A percentile compares a stretch with the other conserved stretches of the same genome.
Evolutionary conservation across 53 echinoderm and acorn worm species (phyloP).

Genomic region (Astropecten irregularis): DNA sequence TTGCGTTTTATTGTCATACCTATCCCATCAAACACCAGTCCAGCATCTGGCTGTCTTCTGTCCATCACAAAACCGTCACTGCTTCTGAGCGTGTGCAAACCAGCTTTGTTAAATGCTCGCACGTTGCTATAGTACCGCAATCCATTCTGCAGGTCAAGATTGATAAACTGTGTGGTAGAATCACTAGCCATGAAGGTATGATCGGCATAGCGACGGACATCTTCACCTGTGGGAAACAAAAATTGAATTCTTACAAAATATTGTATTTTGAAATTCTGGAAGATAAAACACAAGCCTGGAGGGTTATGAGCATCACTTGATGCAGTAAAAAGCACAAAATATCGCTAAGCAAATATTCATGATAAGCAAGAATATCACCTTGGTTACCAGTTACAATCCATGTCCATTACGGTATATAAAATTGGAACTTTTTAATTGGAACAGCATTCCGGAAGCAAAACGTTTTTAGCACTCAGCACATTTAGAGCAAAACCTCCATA

Average conservation of each 20-base stretch:
- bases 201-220: conserved; percentile 9
- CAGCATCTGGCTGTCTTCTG: conserved; percentile 10
- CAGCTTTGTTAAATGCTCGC: conserved; percentile 58
- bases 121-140: conserved; percentile 55
- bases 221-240: conserved; percentile 1
- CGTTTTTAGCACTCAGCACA: no score
- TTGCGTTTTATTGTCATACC: conserved; percentile 2
- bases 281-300: no score
- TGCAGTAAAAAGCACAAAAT: no score
- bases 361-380: no score
- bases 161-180: neutral
- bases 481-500: no score
- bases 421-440: no score
- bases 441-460: no score
- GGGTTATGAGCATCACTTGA: no score
- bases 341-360: no score
- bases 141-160: conserved; percentile 22
- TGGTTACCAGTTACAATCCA: no score
- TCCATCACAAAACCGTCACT: conserved; percentile 60
- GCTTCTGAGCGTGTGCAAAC: conserved; percentile 42
- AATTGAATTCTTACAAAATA: neutral
- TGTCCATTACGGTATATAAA: no score
- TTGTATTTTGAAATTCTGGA: neutral
- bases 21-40: conserved; percentile 47
- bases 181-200: neutral